A percentile compares a stretch with the other conserved stretches of the same genome.
Conservation (phyloP, 2,888 invertebrate genomes). For the Acrocyrtus sp. region DNA sequence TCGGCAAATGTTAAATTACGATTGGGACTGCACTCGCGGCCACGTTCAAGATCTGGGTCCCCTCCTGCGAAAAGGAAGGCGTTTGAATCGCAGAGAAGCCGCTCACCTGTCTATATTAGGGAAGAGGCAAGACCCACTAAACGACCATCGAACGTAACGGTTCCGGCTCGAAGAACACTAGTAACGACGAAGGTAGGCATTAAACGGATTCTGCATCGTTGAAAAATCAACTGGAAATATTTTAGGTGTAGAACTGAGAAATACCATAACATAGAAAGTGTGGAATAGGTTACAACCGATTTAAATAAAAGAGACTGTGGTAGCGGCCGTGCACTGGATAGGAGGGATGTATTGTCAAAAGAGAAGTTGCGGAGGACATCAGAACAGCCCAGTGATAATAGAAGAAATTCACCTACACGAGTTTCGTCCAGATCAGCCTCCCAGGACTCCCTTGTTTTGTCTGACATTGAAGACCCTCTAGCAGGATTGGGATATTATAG, state of each 20-base stretch:
- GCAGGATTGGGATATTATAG: conserved; percentile 43
- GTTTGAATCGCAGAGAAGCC: conserved; percentile 13
- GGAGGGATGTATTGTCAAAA: conserved; percentile 24
- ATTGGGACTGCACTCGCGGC: conserved; percentile 16
- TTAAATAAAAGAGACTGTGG: conserved; percentile 26
- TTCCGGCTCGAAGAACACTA: conserved; percentile 23
- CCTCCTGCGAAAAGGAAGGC: conserved; percentile 31
- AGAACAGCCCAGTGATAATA: no score
- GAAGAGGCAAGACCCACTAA: conserved; percentile 20
- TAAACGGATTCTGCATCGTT: conserved; percentile 30
- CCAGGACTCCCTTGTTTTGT: conserved; percentile 31
- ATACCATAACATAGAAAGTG: conserved; percentile 39
- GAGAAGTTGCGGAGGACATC: conserved; percentile 21
- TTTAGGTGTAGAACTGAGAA: conserved; percentile 6
- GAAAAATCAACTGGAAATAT: conserved; percentile 12
- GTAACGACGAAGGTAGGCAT: conserved; percentile 39
- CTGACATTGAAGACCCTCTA: conserved; percentile 51
- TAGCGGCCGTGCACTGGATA: conserved; percentile 2
- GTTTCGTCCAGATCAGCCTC: conserved; percentile 14
- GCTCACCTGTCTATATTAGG: conserved; percentile 26
- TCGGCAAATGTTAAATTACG: conserved; percentile 30
- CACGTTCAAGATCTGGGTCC: conserved; percentile 40
- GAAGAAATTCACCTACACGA: background rate
- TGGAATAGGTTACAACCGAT: conserved; percentile 44
- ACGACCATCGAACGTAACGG: conserved; percentile 33